Evolutionary conservation across 2,888 invertebrate species (phyloP).

Genomic region (Philaethria dido): DNA sequence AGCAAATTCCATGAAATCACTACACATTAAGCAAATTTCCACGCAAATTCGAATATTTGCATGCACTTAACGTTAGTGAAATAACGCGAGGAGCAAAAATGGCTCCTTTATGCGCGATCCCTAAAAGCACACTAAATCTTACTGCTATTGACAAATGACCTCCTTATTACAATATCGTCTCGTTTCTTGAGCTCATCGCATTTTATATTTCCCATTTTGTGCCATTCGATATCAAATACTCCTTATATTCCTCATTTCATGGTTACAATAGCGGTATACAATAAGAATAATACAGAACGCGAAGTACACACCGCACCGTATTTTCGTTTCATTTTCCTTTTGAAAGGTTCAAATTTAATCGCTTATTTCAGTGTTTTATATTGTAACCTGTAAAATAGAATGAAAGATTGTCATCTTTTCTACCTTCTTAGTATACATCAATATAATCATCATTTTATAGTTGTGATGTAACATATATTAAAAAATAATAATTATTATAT

Average conservation of each 20-base stretch:
- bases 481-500: too few relatives aligned
- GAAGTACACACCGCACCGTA: background rate
- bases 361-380: constrained; percentile 9
- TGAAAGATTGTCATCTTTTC: background rate
- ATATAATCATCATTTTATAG: background rate
- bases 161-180: constrained; percentile 67
- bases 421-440: background rate
- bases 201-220: constrained; percentile 59
- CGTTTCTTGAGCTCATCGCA: constrained; percentile 59
- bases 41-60: constrained; percentile 25
- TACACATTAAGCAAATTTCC: constrained; percentile 22
- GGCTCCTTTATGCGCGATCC: constrained; percentile 46
- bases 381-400: constrained; percentile 1
- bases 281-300: background rate
- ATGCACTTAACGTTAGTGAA: constrained; percentile 28
- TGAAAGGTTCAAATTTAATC: constrained; percentile 15
- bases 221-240: constrained; percentile 36
- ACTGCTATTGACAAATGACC: constrained; percentile 70
- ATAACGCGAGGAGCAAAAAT: constrained; percentile 35
- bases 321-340: constrained; percentile 17
- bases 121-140: constrained; percentile 67
- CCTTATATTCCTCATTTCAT: constrained; percentile 32
- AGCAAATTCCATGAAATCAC: constrained; percentile 19
- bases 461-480: too few relatives aligned
- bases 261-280: constrained; percentile 25